These are phyloP conservation scores for Ptychobarbus kaznakovi DNA, from an alignment of 2,797 vertebrate genomes.

Conservation along the genomic window DNA sequence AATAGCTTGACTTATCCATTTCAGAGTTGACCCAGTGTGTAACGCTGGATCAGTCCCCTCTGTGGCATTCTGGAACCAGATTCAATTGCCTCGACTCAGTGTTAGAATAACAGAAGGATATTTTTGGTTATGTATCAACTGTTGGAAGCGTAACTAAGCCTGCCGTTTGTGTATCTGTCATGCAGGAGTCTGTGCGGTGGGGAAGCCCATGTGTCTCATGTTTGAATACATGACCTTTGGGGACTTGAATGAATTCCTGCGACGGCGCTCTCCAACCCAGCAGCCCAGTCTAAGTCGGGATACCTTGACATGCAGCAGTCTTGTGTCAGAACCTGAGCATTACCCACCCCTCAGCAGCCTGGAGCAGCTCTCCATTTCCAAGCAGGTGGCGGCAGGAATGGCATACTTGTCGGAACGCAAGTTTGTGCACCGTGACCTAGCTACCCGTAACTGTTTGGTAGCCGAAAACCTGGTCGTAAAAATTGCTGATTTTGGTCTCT, in stretches of 20 bases:
- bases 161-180: conserved; percentile 29
- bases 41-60: conserved; percentile 26
- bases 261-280: conserved; percentile 81
- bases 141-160: conserved; percentile 59
- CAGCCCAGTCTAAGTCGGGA: conserved; percentile 76
- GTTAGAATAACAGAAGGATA: conserved; percentile 44
- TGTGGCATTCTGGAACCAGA: conserved; percentile 42
- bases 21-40: conserved; percentile 28
- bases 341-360: conserved; percentile 77
- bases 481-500: conserved; percentile 97
- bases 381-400: conserved; percentile 95
- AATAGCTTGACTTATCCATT: conserved; percentile 51
- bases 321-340: conserved; percentile 73
- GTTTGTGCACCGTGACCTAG: conserved; percentile 97
- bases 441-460: conserved; percentile 96
- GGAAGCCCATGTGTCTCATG: conserved; percentile 97
- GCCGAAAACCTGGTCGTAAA: conserved; percentile 94
- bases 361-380: conserved; percentile 90
- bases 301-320: conserved; percentile 74
- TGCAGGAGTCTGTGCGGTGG: conserved; percentile 95
- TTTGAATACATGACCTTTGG: conserved; percentile 98
- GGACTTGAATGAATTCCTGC: conserved; percentile 94
- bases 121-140: conserved; percentile 36
- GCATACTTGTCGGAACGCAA: conserved; percentile 96
- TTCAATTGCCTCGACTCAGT: conserved; percentile 10